phyloP scores from a whole-genome alignment of 1,140 invertebrate species.

The Ladona fulva region DNA sequence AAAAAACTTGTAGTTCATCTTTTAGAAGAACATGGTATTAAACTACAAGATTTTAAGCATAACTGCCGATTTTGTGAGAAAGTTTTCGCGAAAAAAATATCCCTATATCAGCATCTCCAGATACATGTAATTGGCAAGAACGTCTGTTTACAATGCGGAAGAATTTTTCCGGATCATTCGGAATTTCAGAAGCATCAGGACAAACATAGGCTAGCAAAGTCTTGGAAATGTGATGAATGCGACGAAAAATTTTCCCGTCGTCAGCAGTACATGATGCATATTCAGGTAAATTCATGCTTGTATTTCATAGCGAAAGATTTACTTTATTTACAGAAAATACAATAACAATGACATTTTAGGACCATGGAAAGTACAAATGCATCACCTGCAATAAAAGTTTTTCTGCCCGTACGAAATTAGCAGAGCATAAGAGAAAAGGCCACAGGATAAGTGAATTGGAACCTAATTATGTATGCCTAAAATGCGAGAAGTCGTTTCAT shows the following conservation, averaged over 20 bases:
- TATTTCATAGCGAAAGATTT: background rate
- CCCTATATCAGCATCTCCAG: constrained; percentile 33
- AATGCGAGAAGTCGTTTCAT: constrained; percentile 14
- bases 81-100: constrained; percentile 33
- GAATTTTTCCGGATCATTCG: constrained; percentile 28
- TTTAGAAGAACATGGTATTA: constrained; percentile 32
- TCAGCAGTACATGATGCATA: constrained; percentile 35
- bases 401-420: constrained; percentile 13
- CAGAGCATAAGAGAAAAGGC: constrained; percentile 3
- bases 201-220: constrained; percentile 30
- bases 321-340: background rate
- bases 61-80: constrained; percentile 29
- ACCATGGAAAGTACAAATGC: constrained; percentile 20
- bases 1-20: constrained; percentile 35
- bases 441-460: constrained; percentile 10
- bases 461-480: constrained; percentile 7
- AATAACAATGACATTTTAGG: constrained; percentile 13
- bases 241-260: constrained; percentile 32
- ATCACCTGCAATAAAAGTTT: constrained; percentile 15
- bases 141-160: constrained; percentile 34
- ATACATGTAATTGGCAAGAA: constrained; percentile 32
- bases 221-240: constrained; percentile 34
- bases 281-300: constrained; percentile 19
- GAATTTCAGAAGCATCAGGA: constrained; percentile 30
- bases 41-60: constrained; percentile 29